These are phyloP conservation scores for Pterocles burchelli DNA, from an alignment of 2,113 vertebrate genomes.

Conservation along the genomic window DNA sequence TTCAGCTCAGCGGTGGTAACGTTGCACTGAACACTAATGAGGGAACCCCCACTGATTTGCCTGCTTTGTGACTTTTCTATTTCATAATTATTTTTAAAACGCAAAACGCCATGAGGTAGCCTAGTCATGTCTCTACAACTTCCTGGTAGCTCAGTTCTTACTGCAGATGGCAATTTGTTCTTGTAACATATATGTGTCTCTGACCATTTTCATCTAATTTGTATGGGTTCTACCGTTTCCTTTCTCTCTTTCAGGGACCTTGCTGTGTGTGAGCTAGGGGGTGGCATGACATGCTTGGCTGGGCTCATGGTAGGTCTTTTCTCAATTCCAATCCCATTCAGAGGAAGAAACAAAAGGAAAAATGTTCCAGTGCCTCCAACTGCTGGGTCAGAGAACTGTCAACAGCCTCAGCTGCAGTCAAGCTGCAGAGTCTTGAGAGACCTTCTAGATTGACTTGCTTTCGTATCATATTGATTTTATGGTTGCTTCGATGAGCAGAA, in stretches of 20 bases:
- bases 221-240: conserved; percentile 85
- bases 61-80: conserved; percentile 89
- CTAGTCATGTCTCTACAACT: conserved; percentile 80
- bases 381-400: conserved; percentile 83
- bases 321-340: conserved; percentile 87
- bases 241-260: conserved; percentile 87
- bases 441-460: conserved; percentile 86
- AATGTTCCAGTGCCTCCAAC: conserved; percentile 84
- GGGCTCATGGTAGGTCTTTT: conserved; percentile 93
- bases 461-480: conserved; percentile 87
- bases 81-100: conserved; percentile 90
- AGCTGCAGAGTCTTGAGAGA: conserved; percentile 82
- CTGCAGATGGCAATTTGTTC: conserved; percentile 85
- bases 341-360: conserved; percentile 80
- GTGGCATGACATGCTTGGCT: conserved; percentile 94
- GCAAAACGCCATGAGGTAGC: conserved; percentile 86
- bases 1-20: conserved; percentile 85
- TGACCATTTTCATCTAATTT: conserved; percentile 85
- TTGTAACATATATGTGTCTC: conserved; percentile 84
- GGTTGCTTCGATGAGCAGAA: conserved; percentile 84
- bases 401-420: conserved; percentile 84
- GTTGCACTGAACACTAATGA: conserved; percentile 86
- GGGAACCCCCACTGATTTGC: conserved; percentile 83
- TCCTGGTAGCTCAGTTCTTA: conserved; percentile 78
- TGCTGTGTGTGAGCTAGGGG: conserved; percentile 93